These are phyloP conservation scores for Omphaloscelis lunosa DNA, from an alignment of 2,888 invertebrate genomes.

Conservation along the genomic window DNA sequence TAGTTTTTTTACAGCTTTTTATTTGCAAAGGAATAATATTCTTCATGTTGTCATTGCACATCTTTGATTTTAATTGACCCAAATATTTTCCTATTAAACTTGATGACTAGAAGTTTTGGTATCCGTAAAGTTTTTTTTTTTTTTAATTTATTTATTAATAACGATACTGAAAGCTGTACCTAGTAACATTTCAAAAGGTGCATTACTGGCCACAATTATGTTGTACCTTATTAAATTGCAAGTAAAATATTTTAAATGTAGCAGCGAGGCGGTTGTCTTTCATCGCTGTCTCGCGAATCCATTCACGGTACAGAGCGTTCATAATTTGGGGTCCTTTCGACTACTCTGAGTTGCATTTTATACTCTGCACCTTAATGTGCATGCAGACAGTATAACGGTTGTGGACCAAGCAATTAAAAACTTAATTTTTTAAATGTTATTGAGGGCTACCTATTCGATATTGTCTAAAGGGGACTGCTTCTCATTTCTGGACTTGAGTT, in stretches of 20 bases:
- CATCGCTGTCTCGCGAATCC: slow-evolving; percentile 75
- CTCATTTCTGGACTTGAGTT: background rate
- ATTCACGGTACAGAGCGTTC: slow-evolving; percentile 73
- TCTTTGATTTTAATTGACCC: background rate
- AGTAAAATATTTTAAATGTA: slow-evolving; percentile 51
- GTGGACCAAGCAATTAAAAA: background rate
- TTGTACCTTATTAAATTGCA: slow-evolving; percentile 62
- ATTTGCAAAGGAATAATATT: background rate
- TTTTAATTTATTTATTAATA: background rate
- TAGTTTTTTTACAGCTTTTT: background rate
- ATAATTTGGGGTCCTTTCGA: slow-evolving; percentile 70
- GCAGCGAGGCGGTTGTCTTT: slow-evolving; percentile 70
- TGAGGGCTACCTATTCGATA: background rate
- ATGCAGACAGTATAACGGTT: slow-evolving; percentile 24
- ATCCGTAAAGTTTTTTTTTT: background rate
- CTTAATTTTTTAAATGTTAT: background rate
- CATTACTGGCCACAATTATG: slow-evolving; percentile 50
- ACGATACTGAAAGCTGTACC: background rate
- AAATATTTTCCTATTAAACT: background rate
- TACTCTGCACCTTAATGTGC: slow-evolving; percentile 13
- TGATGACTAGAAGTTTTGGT: background rate
- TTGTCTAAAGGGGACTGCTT: background rate
- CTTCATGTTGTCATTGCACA: background rate
- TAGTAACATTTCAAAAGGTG: slow-evolving; percentile 29
- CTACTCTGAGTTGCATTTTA: slow-evolving; percentile 51